Evolutionary conservation across 2,797 vertebrate species (phyloP).

Genomic region (Hydrocynus forskahlii): DNA sequence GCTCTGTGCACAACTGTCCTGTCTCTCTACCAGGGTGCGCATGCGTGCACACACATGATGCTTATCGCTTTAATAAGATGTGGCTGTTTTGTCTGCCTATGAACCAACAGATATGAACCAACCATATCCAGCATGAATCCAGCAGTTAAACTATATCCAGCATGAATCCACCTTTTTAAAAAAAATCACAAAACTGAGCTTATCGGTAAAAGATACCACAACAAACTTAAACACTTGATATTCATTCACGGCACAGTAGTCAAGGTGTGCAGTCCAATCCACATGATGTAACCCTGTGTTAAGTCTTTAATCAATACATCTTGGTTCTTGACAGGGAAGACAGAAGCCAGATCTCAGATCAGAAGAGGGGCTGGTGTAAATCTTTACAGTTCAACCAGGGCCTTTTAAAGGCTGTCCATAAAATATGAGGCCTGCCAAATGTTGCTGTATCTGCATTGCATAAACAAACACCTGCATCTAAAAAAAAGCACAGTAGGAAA

Average conservation of each 20-base stretch:
- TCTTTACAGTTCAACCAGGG: slow-evolving; percentile 82
- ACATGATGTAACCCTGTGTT: slow-evolving; percentile 76
- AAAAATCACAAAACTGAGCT: not conserved
- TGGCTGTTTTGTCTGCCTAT: slow-evolving; percentile 43
- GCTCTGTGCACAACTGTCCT: slow-evolving; percentile 44
- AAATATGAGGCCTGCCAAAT: slow-evolving; percentile 78
- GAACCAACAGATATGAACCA: slow-evolving; percentile 10
- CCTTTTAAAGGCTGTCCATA: slow-evolving; percentile 81
- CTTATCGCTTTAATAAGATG: slow-evolving; percentile 61
- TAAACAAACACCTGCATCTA: slow-evolving; percentile 64
- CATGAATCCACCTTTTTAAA: too few relatives aligned
- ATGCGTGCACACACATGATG: slow-evolving; percentile 44
- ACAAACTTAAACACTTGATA: slow-evolving; percentile 49
- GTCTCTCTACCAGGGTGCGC: slow-evolving; percentile 46
- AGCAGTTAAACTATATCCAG: too few relatives aligned
- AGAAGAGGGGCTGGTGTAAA: slow-evolving; percentile 78
- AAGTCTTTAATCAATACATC: slow-evolving; percentile 86
- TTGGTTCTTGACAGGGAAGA: slow-evolving; percentile 78
- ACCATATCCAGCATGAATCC: too few relatives aligned
- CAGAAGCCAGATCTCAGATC: slow-evolving; percentile 81
- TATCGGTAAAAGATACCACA: slow-evolving; percentile 27
- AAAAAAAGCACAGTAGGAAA: slow-evolving; percentile 52
- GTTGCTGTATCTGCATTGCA: slow-evolving; percentile 69
- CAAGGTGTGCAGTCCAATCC: slow-evolving; percentile 62
- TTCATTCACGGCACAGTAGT: slow-evolving; percentile 39